phyloP scores from a whole-genome alignment of 53 echinoderm and acorn worm genomes.

The Astropecten irregularis region DNA sequence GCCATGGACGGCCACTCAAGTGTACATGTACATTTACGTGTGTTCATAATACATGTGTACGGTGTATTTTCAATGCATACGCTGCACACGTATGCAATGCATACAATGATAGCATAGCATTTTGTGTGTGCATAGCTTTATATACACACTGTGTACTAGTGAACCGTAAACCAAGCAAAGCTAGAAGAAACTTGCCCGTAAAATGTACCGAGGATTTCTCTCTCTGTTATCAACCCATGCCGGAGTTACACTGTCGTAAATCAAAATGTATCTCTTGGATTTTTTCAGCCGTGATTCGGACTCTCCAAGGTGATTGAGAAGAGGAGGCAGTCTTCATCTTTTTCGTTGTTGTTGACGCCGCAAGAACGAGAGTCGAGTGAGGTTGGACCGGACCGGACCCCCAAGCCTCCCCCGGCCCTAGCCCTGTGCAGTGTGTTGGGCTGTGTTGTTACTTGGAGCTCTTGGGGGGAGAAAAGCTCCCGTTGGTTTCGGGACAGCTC shows the following conservation, averaged over 20 bases:
- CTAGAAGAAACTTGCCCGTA: too few species aligned
- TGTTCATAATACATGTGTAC: neutral
- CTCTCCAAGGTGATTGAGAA: conserved; percentile 32
- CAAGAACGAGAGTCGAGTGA: too few species aligned
- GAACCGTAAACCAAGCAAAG: too few species aligned
- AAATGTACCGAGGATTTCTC: neutral
- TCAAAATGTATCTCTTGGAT: conserved; percentile 38
- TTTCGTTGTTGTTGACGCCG: too few species aligned
- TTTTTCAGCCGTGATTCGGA: conserved; percentile 29
- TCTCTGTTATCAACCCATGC: neutral
- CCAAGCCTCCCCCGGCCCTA: too few species aligned
- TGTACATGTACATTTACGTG: conserved; percentile 10
- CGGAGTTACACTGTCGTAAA: neutral
- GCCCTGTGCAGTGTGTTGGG: too few species aligned
- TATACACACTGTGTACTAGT: too few species aligned
- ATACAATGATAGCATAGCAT: too few species aligned
- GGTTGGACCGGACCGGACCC: too few species aligned
- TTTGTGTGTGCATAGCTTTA: too few species aligned
- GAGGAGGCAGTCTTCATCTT: neutral
- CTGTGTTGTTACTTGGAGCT: too few species aligned
- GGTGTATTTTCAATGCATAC: conserved; percentile 2
- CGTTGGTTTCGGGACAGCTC: neutral
- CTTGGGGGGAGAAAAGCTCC: too few species aligned
- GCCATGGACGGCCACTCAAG: conserved; percentile 46
- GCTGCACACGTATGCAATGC: neutral